Base-by-base conservation (phyloP, 2,888 invertebrate species). In the Muschampia plurimacula region DNA sequence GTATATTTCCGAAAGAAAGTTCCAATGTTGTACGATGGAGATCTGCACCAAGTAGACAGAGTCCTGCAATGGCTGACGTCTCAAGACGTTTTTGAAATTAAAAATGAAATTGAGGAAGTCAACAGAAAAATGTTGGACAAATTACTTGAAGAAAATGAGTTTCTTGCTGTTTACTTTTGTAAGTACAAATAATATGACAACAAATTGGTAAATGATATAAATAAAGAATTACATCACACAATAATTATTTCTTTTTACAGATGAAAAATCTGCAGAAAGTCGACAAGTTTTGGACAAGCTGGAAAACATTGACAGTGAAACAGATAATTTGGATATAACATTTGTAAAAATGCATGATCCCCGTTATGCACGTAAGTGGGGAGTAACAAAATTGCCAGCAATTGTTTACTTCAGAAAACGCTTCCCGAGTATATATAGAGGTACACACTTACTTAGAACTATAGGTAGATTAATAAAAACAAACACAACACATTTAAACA, bases 91-190 rank as follows among this genome's bases (percentile, higher is more conserved):
- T 98, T 98, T 91, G 98, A 98, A 91, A 97, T 98, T 69, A 98
- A 98, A 94, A 98, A 98, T 85, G 98, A 98, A 95, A 99, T 99
- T 84, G 99, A 99, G 88, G 99, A 99, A 88, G 99, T 99, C 9
- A 99, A 99, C 89, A 96, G 98, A 76, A 98, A 99, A 92, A 99
- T 99, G 98, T 95, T 99, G 82, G 98, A 99, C 84, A 99, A 99
- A 91, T 93, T 99, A 28, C 91, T 99, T 69, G 98, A 98, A 79
- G 99, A 99, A 87, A 98, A 98, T 82, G 99, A 99, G 92, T 99
- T 98, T 85, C 95, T 99, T 67, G 97, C 98, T 7, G 98, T 99
- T 69, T 99, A 97, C 88, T 99, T 99, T 89, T 99, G 99, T 99
- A 95, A 96, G 97, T 96, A 76, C 57, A 32, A 59, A n/a, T 68